These are phyloP conservation scores for Drosophila mercatorum DNA, from an alignment of 2,888 invertebrate species.

Conservation along the genomic window DNA sequence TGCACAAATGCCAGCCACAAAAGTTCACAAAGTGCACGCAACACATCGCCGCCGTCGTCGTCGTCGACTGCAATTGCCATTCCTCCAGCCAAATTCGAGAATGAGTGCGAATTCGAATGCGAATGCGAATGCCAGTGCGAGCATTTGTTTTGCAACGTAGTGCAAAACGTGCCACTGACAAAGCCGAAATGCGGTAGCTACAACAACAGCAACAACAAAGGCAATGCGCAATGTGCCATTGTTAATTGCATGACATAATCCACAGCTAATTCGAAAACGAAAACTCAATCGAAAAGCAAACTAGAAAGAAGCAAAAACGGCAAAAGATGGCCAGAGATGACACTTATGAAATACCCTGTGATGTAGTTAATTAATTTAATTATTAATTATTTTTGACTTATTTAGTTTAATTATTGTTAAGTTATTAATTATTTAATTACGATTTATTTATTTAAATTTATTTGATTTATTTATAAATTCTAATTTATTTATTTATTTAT, in stretches of 20 bases:
- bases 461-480: too few relatives aligned
- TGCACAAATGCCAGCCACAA: constrained; percentile 41
- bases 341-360: constrained; percentile 24
- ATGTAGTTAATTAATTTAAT: too few relatives aligned
- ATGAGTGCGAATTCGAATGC: constrained; percentile 50
- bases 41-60: constrained; percentile 31
- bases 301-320: constrained; percentile 22
- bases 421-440: too few relatives aligned
- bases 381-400: too few relatives aligned
- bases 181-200: constrained; percentile 56
- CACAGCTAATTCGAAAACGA: constrained; percentile 71
- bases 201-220: constrained; percentile 37
- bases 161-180: constrained; percentile 69
- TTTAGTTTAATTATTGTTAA: too few relatives aligned
- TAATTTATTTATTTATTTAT: too few relatives aligned
- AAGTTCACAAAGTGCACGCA: constrained; percentile 73
- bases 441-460: too few relatives aligned
- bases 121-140: constrained; percentile 17
- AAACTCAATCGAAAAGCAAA: constrained; percentile 71
- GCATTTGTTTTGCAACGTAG: constrained; percentile 46
- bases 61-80: constrained; percentile 42
- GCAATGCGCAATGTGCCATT: constrained; percentile 66
- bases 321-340: neutral
- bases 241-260: constrained; percentile 80
- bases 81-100: constrained; percentile 29